Percentiles rank a stretch among this genome's conserved stretches.
Conservation (phyloP, 2,113 vertebrate genomes). For the Chrysemys picta region DNA sequence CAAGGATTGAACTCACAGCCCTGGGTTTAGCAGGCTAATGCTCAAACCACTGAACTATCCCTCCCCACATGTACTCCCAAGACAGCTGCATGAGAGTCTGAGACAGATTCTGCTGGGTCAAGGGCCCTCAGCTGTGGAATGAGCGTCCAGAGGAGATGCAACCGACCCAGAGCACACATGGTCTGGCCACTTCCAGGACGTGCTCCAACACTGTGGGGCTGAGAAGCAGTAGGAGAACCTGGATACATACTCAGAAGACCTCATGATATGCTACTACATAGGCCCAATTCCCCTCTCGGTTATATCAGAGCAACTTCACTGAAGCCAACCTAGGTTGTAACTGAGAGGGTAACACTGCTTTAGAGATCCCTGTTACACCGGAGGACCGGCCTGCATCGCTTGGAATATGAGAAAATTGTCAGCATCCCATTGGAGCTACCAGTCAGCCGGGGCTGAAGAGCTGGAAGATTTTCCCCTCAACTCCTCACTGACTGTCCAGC, state of each 20-base stretch:
- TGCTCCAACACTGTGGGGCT: background rate
- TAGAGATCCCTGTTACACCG: accelerated
- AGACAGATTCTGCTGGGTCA: background rate
- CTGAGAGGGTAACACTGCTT: background rate
- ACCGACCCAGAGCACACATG: accelerated
- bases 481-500: background rate
- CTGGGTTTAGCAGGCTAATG: too few species aligned
- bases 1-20: too few species aligned
- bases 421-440: too few species aligned
- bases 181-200: background rate
- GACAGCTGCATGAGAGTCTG: background rate
- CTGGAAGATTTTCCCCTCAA: background rate
- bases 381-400: background rate
- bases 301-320: too few species aligned
- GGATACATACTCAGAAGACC: background rate
- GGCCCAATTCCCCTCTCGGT: background rate
- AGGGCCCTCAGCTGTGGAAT: background rate
- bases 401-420: too few species aligned
- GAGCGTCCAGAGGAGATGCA: background rate
- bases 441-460: background rate
- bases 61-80: constrained; percentile 4
- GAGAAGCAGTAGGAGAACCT: background rate
- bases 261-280: background rate
- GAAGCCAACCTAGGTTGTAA: background rate
- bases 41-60: too few species aligned